Evolutionary conservation across 53 echinoderm and acorn worm genomes (phyloP), one percentile per base, ranked within the genome.

Genomic region (Actinopyga echinites): DNA sequence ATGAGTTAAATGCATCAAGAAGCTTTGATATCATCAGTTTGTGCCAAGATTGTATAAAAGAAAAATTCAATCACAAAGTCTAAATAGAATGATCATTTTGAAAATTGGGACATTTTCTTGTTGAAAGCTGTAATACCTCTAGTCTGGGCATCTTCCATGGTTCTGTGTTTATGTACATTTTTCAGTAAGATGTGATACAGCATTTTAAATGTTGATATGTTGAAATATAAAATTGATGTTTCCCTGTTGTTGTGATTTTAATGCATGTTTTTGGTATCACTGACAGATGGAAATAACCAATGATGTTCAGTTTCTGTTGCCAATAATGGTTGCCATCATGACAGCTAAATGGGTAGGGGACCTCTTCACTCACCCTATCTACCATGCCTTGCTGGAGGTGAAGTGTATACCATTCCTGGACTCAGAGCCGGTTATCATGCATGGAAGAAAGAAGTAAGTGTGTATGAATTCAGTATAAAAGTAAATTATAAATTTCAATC

Each of bases 301-400:
- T 83, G 99, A 99, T 73, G 92, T 99, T 73, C 99, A 99, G 71
- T 99, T 99, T 68, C 82, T 99, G 53, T 84, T 99, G 25, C 95
- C 99, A 12, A 95, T 99, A 56, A 99, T 99, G 99, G 99, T 99
- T 13, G 93, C 97, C 61, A 99, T 99, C 61, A 94, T 95, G 95
- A 92, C 92, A 25, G 90, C 95, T 43, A 97, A 99, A 89, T 99
- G 99, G 99, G 89, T 99, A 11, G 99, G 99, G 15, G 99, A 99
- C 61, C 90, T 89, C 77, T 75, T 99, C 38, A 99, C 99, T n/a
- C 99, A 99, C 79, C 95, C 99, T 44, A 84, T 99, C 44, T 99
- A 99, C 81, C 95, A 99, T 32, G 94, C 94, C 66, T 74, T 99
- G 31, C 88, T 95, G 20, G 94, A 94, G 43, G 91, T 95, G 88